phyloP scores from a whole-genome alignment of 2,797 vertebrate genomes.

The Hozukius guyotensis region DNA sequence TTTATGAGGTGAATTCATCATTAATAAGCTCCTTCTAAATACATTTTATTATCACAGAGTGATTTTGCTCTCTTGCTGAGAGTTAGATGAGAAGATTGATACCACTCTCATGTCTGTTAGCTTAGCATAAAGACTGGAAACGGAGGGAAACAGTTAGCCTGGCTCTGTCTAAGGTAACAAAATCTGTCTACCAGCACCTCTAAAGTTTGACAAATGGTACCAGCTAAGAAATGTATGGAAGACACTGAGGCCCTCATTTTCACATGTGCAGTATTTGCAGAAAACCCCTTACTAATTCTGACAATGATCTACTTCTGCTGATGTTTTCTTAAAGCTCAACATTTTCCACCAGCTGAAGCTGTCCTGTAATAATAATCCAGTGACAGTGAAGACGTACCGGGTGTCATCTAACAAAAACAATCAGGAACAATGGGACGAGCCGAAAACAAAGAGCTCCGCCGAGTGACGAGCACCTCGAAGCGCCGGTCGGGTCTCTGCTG shows the following conservation, averaged over 20 bases:
- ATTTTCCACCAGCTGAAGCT: constrained; percentile 43
- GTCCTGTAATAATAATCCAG: constrained; percentile 60
- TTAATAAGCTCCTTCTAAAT: neutral
- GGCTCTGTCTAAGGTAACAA: neutral
- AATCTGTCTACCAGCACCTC: neutral
- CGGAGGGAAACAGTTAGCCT: neutral
- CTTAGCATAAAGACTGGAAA: neutral
- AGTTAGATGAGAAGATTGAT: neutral
- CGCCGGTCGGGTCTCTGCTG: constrained; percentile 12
- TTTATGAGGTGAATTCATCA: no score
- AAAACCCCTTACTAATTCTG: neutral
- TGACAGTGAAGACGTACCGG: constrained; percentile 30
- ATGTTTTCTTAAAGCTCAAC: constrained; percentile 23
- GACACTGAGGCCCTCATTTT: neutral
- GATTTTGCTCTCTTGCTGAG: no score
- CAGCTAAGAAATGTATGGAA: no score
- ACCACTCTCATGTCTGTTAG: neutral
- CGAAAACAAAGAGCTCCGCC: constrained; percentile 50
- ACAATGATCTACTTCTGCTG: neutral
- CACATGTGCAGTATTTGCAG: neutral
- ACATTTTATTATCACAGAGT: no score
- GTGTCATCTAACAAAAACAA: constrained; percentile 55
- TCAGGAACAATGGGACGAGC: constrained; percentile 63
- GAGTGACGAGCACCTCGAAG: constrained; percentile 57
- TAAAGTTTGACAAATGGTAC: neutral